Evolutionary conservation across 2,888 invertebrate species (phyloP).

Genomic region (Campoplex nolae): DNA sequence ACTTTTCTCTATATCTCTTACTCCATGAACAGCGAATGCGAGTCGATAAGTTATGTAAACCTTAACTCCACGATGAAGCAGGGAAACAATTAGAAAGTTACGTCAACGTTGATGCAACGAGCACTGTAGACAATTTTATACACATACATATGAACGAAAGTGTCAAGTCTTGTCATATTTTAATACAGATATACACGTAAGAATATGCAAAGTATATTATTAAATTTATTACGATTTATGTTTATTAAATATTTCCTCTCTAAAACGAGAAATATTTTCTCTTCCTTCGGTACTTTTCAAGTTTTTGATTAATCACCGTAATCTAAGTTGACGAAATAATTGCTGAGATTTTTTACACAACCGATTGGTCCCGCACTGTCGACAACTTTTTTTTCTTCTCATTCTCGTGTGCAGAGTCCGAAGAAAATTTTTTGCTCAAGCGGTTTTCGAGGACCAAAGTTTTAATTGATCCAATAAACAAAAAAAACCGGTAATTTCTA

Average conservation of each 20-base stretch:
- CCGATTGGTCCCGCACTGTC: no score
- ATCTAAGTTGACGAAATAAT: neutral
- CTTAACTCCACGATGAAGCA: conserved; percentile 25
- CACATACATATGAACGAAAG: neutral
- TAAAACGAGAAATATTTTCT: neutral
- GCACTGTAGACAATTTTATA: neutral
- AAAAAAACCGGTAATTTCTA: no score
- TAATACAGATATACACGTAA: neutral
- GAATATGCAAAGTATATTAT: neutral
- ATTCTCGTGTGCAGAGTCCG: neutral
- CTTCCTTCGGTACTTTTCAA: neutral
- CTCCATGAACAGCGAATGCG: neutral
- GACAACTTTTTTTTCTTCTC: neutral
- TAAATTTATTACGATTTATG: neutral
- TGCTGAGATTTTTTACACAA: neutral
- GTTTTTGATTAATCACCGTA: neutral
- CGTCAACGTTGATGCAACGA: conserved; percentile 54
- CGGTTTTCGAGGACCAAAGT: neutral
- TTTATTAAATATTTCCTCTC: neutral
- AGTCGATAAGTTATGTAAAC: conserved; percentile 60
- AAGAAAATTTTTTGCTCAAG: neutral
- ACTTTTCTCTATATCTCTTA: neutral
- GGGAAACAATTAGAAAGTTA: conserved; percentile 70
- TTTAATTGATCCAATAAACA: neutral
- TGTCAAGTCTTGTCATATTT: neutral